A percentile compares a stretch with the other conserved stretches of the same genome.
phyloP scores from a whole-genome alignment of 2,797 vertebrate genomes.

The Clarias fuscus region DNA sequence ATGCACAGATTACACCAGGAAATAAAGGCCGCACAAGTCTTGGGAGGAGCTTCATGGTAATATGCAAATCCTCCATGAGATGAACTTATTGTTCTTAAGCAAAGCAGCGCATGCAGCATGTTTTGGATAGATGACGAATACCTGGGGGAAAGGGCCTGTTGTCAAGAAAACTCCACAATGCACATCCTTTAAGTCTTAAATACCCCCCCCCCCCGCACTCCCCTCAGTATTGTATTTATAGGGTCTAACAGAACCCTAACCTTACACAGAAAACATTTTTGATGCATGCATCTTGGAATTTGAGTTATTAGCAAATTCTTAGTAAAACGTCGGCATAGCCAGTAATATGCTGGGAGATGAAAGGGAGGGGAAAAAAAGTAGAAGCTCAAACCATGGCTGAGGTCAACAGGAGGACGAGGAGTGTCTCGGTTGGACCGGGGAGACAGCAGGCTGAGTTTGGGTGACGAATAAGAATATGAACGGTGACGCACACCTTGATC shows the following conservation, averaged over 20 bases:
- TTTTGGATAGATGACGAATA: background rate
- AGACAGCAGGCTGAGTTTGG: slow-evolving; percentile 82
- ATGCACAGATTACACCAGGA: background rate
- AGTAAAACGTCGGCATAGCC: background rate
- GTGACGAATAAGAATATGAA: slow-evolving; percentile 92
- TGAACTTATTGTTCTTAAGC: background rate
- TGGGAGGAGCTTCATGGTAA: background rate
- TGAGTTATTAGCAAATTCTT: background rate
- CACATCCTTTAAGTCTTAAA: background rate
- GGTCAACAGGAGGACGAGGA: slow-evolving; percentile 63
- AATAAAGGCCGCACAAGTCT: background rate
- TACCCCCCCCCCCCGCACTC: background rate
- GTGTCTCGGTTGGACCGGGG: slow-evolving; percentile 71
- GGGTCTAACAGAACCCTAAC: background rate
- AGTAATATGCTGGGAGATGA: background rate
- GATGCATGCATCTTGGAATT: background rate
- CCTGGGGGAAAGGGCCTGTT: background rate
- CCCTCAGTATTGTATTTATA: background rate
- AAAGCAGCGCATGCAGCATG: background rate
- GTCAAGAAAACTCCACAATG: background rate
- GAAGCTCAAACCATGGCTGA: slow-evolving; percentile 69
- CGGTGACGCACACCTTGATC: slow-evolving; percentile 82
- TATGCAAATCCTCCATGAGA: background rate
- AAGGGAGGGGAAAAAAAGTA: background rate
- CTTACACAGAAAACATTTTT: background rate